Conservation (phyloP, 2,113 vertebrate genomes). For the Microcebus griseorufus region DNA sequence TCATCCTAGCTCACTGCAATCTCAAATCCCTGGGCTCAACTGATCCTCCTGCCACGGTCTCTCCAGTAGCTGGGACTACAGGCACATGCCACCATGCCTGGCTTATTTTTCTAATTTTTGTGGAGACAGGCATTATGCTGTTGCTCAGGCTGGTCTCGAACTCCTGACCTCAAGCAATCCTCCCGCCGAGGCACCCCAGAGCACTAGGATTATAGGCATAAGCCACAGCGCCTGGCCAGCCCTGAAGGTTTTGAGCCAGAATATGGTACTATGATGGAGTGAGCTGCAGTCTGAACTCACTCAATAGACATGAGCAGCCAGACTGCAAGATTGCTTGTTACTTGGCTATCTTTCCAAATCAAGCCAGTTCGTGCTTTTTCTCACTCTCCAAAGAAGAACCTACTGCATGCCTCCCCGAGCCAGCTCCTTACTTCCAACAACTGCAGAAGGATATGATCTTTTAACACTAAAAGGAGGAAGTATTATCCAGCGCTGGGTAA, state of each 20-base stretch:
- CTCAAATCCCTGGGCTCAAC: too few relatives aligned
- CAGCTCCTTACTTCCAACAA: background rate
- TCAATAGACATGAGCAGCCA: background rate
- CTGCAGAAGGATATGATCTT: background rate
- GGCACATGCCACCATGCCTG: too few relatives aligned
- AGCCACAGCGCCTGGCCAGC: too few relatives aligned
- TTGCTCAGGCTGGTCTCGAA: too few relatives aligned
- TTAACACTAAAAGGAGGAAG: constrained; percentile 20
- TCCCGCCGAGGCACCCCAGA: too few relatives aligned
- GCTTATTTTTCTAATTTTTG: too few relatives aligned
- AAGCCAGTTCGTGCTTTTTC: background rate
- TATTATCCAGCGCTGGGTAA: background rate
- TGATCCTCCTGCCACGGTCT: too few relatives aligned
- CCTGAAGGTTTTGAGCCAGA: background rate
- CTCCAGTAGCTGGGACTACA: too few relatives aligned
- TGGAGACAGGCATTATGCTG: too few relatives aligned
- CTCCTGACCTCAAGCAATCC: too few relatives aligned
- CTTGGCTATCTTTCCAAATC: background rate
- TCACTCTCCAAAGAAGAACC: background rate
- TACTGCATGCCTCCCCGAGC: background rate
- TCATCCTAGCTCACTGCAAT: too few relatives aligned
- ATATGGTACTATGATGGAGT: background rate
- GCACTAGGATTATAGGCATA: too few relatives aligned
- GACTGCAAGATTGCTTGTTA: background rate
- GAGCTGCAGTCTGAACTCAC: background rate